Base-by-base conservation (phyloP, 1,140 invertebrate species). In the Drosophila erecta region DNA sequence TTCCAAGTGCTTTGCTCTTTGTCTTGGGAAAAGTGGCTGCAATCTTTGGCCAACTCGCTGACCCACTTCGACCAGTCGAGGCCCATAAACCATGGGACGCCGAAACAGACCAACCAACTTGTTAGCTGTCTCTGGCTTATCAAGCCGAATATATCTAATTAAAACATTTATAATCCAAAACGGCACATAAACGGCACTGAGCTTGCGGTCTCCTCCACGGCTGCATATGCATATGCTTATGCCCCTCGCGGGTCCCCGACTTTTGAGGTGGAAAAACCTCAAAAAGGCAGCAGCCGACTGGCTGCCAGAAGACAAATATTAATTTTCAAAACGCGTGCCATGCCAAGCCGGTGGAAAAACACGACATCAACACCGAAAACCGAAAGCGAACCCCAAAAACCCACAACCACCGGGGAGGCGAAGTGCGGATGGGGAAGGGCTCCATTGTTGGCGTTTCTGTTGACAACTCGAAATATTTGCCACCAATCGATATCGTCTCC, bases 241-340 rank as follows among this genome's bases (percentile, higher is more conserved):
- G 85, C 76, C 85, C 80, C 84, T 84, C 76, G 79, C 57, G 71
- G 22, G 10, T 53, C 47, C 58, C 46, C 54, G 81, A 81, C 81
- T 79, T 79, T 86, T 87, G 74, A 27, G 54, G 41, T 47, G 77
- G 71, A 43, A 86, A 86, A 86, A 87, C 81, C 83, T 86, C 77
- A 76, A 67, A 76, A 76, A 65, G 57, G 38, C 60, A 80, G 40
- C 61, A 70, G 35, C 60, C 33, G 62, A 44, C 47, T 69, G 38
- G 46, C 51, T 53, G 53, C 73, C 77, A 74, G 60, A 70, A 75
- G 49, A 51, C 55, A 86, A 86, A 86, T 86, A 86, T 86, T 87
- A 87, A 87, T 86, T 86, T 86, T 76, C 70, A 83, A 83, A 86
- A 83, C 83, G 84, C 83, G 83, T 86, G 83, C 84, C 81, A 67